Conservation (phyloP, 2,888 invertebrate genomes). For the Folsomia candida region DNA sequence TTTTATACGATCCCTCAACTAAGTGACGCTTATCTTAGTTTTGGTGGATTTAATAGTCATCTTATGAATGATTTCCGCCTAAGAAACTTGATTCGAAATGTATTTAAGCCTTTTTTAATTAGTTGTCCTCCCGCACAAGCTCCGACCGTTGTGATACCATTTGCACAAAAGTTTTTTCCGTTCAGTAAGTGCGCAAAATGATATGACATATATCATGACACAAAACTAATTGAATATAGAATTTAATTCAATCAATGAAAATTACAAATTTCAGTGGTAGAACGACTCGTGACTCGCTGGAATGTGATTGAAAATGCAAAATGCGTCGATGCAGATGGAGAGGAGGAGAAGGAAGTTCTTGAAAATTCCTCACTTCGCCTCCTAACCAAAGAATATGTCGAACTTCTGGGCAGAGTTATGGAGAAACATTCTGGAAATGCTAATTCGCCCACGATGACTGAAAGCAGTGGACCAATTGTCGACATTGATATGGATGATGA, state of each 20-base stretch:
- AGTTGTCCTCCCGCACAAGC: conserved; percentile 38
- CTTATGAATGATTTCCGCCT: conserved; percentile 43
- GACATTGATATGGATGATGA: conserved; percentile 37
- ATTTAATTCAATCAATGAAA: neutral
- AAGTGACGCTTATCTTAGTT: conserved; percentile 43
- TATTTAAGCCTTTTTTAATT: conserved; percentile 42
- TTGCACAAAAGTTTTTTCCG: conserved; percentile 44
- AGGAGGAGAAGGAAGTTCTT: conserved; percentile 42
- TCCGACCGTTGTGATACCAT: conserved; percentile 34
- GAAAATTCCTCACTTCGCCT: conserved; percentile 43
- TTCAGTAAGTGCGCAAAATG: conserved; percentile 47
- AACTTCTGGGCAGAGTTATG: conserved; percentile 40
- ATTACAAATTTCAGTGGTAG: conserved; percentile 32
- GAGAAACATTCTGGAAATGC: conserved; percentile 11
- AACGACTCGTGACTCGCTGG: conserved; percentile 43
- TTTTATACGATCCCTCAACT: conserved; percentile 45
- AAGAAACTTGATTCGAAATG: conserved; percentile 34
- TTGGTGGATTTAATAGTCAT: conserved; percentile 42
- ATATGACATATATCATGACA: neutral
- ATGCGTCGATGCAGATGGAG: conserved; percentile 28
- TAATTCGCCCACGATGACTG: neutral
- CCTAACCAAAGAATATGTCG: conserved; percentile 46
- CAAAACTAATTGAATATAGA: conserved; percentile 1
- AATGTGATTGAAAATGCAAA: conserved; percentile 34
- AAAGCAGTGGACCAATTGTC: conserved; percentile 4